phyloP scores from a whole-genome alignment of 2,797 vertebrate genomes.

The Epinephelus coioides region DNA sequence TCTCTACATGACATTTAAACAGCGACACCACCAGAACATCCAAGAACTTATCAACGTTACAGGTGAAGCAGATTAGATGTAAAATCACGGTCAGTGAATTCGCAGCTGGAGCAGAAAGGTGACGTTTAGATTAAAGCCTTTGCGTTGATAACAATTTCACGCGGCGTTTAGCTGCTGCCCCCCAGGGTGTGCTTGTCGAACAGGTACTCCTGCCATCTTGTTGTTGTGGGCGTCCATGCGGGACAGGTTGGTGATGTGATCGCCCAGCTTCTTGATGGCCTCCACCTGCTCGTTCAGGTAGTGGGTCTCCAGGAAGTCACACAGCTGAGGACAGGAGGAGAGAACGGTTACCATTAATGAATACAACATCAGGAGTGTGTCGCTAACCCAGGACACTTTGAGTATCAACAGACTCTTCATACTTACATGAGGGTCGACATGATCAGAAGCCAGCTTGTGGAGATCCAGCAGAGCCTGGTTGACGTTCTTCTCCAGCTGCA shows the following conservation, averaged over 20 bases:
- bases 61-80: conserved; percentile 12
- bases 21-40: neutral
- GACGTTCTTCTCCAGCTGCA: conserved; percentile 93
- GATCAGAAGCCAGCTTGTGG: conserved; percentile 87
- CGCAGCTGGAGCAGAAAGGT: conserved; percentile 8
- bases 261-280: conserved; percentile 91
- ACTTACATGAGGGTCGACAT: conserved; percentile 88
- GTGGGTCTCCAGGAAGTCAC: conserved; percentile 95
- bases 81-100: neutral
- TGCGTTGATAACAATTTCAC: neutral
- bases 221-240: conserved; percentile 90
- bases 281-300: conserved; percentile 96
- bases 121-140: neutral
- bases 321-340: conserved; percentile 82
- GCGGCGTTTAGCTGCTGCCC: conserved; percentile 69
- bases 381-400: no score
- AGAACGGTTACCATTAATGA: neutral
- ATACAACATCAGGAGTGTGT: no score
- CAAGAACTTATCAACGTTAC: neutral
- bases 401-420: no score
- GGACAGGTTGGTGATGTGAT: conserved; percentile 83
- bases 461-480: conserved; percentile 92
- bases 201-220: conserved; percentile 94
- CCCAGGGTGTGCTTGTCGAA: conserved; percentile 92
- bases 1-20: conserved; percentile 10